Conservation (phyloP, 2,888 invertebrate genomes). For the Magallana nippona region DNA sequence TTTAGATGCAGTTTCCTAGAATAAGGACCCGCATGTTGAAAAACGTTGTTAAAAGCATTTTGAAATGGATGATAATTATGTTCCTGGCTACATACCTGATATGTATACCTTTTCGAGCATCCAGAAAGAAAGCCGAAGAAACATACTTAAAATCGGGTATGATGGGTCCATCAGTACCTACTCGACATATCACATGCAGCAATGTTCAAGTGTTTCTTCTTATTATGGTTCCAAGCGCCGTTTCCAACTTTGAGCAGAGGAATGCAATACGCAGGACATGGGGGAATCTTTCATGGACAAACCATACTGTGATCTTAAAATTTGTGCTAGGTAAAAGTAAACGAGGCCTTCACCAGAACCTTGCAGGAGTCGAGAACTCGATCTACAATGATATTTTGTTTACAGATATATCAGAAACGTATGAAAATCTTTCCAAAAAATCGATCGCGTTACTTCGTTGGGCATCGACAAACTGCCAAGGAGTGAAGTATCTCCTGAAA, state of each 20-base stretch:
- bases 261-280: neutral
- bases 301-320: neutral
- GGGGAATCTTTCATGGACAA: neutral
- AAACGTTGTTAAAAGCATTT: no score
- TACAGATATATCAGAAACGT: neutral
- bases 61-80: no score
- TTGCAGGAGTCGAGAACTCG: neutral
- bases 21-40: no score
- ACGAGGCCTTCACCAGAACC: neutral
- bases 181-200: no score
- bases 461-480: neutral
- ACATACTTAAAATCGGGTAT: no score
- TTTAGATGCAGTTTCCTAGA: no score
- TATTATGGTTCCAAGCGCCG: neutral
- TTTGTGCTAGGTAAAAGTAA: neutral
- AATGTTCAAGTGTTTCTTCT: neutral
- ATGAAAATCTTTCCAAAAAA: neutral
- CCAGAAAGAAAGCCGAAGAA: no score
- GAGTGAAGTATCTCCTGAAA: neutral
- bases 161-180: no score
- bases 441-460: neutral
- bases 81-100: no score
- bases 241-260: neutral
- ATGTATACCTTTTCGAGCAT: no score
- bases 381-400: neutral